Base-by-base conservation (phyloP, 2,888 invertebrate species). In the Eilema griseolum region DNA sequence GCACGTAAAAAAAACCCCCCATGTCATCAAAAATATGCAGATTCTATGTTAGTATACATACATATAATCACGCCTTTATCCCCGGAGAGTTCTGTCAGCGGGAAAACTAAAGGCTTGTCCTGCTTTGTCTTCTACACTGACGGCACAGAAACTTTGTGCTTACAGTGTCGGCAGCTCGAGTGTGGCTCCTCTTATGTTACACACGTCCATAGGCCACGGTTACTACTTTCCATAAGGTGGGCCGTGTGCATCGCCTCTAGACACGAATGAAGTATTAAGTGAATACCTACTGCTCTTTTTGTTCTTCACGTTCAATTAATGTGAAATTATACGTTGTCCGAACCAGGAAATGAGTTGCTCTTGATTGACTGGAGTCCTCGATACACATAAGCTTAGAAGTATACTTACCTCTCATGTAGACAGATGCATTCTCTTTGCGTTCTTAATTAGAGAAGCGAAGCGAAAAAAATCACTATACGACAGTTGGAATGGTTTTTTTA, bases 351-450 rank as follows among this genome's bases (percentile, higher is more conserved):
- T 72, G 71, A 70, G 69, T 73, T 73, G 66, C 72, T 70, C 62
- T 75, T 81, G 70, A 75, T 78, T 75, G 75, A 80, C 69, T 52
- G 60, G 60, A 77, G 75, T 73, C 63, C 73, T 80, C 74, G 69
- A 79, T 79, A 65, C 23, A 28, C 20, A 33, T 41, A 62, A 62
- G 23, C 37, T 69, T 69, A 65, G 59, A 62, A 67, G 68, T 67
- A 57, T 61, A 61, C n/a, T n/a, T 61, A 33, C 28, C 20, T 61
- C 16, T 41, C 16, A 16, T 59, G 8, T 46, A 67, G 33, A 28
- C 11, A 46, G 3, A 62, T 31, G 52, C 70, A 68, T 73, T 76
- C 80, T 74, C 69, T 76, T 82, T 74, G 10, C 59, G 62, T 56
- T 33, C 52, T 14, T 24, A 33, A 33, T 61, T 52, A 57, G 7